A percentile compares a stretch with the other conserved stretches of the same genome.
These are phyloP conservation scores for Ictidomys tridecemlineatus DNA, from an alignment of 2,113 vertebrate species.

Conservation along the genomic window DNA sequence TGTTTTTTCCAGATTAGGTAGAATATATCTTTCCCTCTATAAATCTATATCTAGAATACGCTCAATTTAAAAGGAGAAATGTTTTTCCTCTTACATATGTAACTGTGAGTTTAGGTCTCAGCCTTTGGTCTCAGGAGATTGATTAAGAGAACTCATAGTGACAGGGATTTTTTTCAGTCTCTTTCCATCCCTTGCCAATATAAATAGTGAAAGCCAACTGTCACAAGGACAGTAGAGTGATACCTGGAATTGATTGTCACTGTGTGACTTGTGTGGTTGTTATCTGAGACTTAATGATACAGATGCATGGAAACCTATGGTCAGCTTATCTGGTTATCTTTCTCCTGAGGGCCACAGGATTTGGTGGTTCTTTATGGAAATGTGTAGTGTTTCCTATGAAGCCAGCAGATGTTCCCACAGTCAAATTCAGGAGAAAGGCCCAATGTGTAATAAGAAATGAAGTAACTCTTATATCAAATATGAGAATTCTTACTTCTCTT, in stretches of 20 bases:
- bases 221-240: background rate
- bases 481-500: background rate
- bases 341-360: background rate
- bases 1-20: background rate
- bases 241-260: background rate
- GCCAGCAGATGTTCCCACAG: background rate
- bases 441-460: background rate
- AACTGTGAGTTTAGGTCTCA: background rate
- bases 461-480: background rate
- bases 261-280: background rate
- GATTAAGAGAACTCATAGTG: background rate
- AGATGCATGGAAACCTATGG: background rate
- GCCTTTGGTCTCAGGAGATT: background rate
- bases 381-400: too few relatives aligned
- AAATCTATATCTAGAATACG: background rate
- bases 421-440: background rate
- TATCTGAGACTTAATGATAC: background rate
- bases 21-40: background rate
- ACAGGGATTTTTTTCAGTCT: background rate
- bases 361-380: background rate
- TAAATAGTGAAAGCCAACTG: background rate
- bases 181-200: conserved; percentile 33
- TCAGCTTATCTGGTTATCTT: background rate
- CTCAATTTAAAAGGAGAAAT: background rate
- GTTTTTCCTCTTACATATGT: background rate